These are phyloP conservation scores for Sus cebifrons DNA, from an alignment of 2,797 vertebrate species.

Conservation along the genomic window DNA sequence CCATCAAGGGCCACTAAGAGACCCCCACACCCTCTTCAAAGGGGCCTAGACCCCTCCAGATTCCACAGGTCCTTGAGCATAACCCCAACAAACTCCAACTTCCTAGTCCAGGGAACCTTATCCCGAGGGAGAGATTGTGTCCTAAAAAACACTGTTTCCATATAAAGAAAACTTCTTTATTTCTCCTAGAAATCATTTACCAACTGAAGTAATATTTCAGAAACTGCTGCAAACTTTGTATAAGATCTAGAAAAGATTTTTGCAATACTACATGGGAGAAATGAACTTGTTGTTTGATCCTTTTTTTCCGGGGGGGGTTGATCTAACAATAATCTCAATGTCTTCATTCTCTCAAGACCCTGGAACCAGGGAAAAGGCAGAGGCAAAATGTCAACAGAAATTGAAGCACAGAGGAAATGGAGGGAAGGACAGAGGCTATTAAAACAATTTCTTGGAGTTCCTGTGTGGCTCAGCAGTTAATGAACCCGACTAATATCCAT, in stretches of 20 bases:
- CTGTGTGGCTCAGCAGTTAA: too few species aligned
- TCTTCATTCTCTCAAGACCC: background rate
- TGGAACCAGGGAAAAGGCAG: background rate
- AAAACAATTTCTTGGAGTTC: background rate
- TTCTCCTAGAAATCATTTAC: background rate
- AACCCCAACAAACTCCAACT: background rate
- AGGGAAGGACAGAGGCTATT: background rate
- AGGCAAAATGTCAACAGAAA: background rate
- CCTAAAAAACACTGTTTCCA: background rate
- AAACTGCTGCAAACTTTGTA: background rate
- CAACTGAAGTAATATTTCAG: conserved; percentile 1
- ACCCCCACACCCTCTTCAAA: background rate
- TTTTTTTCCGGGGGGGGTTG: background rate
- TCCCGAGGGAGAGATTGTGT: background rate
- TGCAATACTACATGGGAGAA: background rate
- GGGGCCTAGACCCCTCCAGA: background rate
- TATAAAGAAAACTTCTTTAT: background rate
- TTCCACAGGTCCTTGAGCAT: background rate
- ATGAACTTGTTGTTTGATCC: background rate
- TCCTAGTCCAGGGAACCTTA: background rate
- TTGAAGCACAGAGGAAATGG: background rate
- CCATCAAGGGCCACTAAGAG: background rate
- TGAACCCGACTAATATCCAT: too few species aligned
- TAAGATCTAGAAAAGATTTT: background rate
- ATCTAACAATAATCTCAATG: background rate